phyloP scores from a whole-genome alignment of 2,113 vertebrate genomes.

The Okapia johnstoni region DNA sequence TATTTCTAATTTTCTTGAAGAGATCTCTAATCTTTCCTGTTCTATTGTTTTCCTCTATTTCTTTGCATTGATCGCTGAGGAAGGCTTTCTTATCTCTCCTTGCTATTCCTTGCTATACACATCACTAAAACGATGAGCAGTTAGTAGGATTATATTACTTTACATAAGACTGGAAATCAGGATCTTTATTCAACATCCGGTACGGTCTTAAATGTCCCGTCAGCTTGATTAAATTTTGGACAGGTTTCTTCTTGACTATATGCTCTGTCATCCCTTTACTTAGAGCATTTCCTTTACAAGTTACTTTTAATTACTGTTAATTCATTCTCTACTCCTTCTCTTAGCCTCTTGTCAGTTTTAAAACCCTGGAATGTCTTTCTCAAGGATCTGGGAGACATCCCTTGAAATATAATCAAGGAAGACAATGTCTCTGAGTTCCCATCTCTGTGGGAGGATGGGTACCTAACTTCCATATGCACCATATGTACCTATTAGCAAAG shows the following conservation, averaged over 20 bases:
- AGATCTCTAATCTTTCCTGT: background rate
- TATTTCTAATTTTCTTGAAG: background rate
- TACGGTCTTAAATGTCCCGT: background rate
- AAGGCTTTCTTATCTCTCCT: background rate
- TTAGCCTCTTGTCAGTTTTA: background rate
- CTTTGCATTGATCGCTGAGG: background rate
- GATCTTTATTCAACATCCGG: background rate
- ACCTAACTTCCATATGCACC: no score
- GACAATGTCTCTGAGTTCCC: fast-evolving
- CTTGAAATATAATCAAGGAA: background rate
- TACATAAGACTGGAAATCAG: background rate
- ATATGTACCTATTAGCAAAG: background rate
- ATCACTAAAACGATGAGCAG: background rate
- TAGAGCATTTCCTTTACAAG: background rate
- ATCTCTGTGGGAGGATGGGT: background rate
- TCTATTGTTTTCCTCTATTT: background rate
- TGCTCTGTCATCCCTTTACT: background rate
- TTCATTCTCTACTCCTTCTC: background rate
- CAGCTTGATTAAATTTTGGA: background rate
- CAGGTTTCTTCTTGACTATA: background rate
- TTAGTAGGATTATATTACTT: background rate
- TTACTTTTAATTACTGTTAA: background rate
- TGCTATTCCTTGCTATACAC: background rate
- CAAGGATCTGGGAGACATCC: background rate
- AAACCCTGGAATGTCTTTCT: background rate